Evolutionary conservation across 2,797 vertebrate genomes (phyloP).

Genomic region (Crenuchus spilurus): DNA sequence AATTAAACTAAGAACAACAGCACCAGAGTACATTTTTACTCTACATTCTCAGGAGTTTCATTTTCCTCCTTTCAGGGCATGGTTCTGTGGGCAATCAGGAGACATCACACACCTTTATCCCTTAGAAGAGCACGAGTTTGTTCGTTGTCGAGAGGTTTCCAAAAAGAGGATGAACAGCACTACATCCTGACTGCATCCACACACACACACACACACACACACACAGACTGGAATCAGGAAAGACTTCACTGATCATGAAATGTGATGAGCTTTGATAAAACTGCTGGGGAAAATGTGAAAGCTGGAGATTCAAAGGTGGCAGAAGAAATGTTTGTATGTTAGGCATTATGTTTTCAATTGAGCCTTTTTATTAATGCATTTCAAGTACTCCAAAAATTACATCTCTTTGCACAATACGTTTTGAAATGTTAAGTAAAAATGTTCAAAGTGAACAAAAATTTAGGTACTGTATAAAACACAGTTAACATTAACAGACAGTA

Average conservation of each 20-base stretch:
- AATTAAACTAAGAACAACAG: too few species aligned
- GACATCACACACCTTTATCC: slow-evolving; percentile 71
- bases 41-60: too few species aligned
- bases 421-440: slow-evolving; percentile 99
- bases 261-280: neutral
- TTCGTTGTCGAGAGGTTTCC: slow-evolving; percentile 66
- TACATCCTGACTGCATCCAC: neutral
- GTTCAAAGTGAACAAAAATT: slow-evolving; percentile 99
- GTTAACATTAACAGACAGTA: slow-evolving; percentile 99
- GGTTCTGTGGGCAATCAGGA: slow-evolving; percentile 77
- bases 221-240: neutral
- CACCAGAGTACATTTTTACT: too few species aligned
- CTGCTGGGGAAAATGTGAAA: neutral
- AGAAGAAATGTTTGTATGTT: slow-evolving; percentile 2
- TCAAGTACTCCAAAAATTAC: slow-evolving; percentile 99
- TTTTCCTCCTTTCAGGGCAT: slow-evolving; percentile 66
- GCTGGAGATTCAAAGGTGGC: neutral
- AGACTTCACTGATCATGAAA: neutral
- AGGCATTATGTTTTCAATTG: slow-evolving; percentile 81
- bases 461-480: slow-evolving; percentile 99
- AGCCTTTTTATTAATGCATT: slow-evolving; percentile 99
- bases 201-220: neutral
- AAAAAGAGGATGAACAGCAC: slow-evolving; percentile 11
- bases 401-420: slow-evolving; percentile 99
- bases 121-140: slow-evolving; percentile 77